Evolutionary conservation across 2,888 invertebrate species (phyloP).

Genomic region (Leptarthrus brevirostris): DNA sequence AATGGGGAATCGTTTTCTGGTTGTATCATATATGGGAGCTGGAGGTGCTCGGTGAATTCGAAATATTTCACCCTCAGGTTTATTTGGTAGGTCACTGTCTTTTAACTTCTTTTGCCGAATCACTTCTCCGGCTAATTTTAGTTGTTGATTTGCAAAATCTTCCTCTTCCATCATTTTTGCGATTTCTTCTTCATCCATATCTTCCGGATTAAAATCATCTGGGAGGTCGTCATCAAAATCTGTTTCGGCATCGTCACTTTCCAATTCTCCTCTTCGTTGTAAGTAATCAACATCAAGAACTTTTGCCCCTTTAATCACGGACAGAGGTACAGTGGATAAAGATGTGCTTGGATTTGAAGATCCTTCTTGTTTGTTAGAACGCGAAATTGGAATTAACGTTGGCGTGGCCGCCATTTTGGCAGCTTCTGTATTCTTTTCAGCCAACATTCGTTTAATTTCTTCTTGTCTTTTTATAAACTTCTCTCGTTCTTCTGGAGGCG

Average conservation of each 20-base stretch:
- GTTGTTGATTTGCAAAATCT: slow-evolving; percentile 71
- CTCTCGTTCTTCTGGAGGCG: slow-evolving; percentile 67
- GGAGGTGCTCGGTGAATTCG: slow-evolving; percentile 61
- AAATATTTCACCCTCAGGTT: slow-evolving; percentile 54
- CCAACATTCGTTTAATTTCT: slow-evolving; percentile 67
- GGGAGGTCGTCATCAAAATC: slow-evolving; percentile 63
- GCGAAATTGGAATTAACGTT: slow-evolving; percentile 50
- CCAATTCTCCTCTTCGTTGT: slow-evolving; percentile 64
- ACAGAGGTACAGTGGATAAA: slow-evolving; percentile 64
- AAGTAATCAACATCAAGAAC: slow-evolving; percentile 66
- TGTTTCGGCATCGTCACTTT: slow-evolving; percentile 61
- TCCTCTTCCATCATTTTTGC: slow-evolving; percentile 75
- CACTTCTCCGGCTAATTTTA: slow-evolving; percentile 64
- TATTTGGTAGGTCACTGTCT: slow-evolving; percentile 66
- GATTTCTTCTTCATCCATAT: slow-evolving; percentile 68
- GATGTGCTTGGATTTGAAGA: slow-evolving; percentile 62
- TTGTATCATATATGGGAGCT: slow-evolving; percentile 65
- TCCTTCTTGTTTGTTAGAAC: slow-evolving; percentile 27
- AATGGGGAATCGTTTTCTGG: slow-evolving; percentile 65
- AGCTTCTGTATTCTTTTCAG: slow-evolving; percentile 66
- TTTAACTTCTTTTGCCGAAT: slow-evolving; percentile 70
- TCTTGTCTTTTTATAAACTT: slow-evolving; percentile 66
- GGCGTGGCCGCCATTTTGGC: slow-evolving; percentile 63
- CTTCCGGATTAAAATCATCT: slow-evolving; percentile 68
- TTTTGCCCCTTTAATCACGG: slow-evolving; percentile 66